Evolutionary conservation across 2,888 invertebrate species (phyloP).

Genomic region (Embidobia sp.): DNA sequence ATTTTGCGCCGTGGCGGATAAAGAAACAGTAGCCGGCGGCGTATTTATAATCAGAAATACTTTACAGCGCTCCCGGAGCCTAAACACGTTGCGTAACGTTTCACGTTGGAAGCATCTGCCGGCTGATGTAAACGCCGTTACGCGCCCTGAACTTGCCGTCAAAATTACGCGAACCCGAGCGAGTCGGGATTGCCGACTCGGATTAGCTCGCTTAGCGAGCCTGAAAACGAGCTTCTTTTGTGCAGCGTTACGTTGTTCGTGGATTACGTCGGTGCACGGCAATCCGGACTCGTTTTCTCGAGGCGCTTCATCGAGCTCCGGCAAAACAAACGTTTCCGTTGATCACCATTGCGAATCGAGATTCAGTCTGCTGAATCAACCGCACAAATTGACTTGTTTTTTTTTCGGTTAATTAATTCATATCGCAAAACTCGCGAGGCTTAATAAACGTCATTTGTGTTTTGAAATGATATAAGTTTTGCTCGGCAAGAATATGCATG

Average conservation of each 20-base stretch:
- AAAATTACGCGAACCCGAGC: not conserved
- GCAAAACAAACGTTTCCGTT: too few relatives aligned
- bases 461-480: too few relatives aligned
- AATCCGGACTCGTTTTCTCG: too few relatives aligned
- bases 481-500: too few relatives aligned
- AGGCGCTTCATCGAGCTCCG: too few relatives aligned
- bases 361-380: too few relatives aligned
- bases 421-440: not conserved
- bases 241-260: too few relatives aligned
- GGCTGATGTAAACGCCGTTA: not conserved
- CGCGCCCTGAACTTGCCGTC: not conserved
- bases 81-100: conserved; percentile 15
- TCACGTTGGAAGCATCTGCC: conserved; percentile 18
- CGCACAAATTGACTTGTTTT: not conserved
- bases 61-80: conserved; percentile 1
- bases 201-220: too few relatives aligned
- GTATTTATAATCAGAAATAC: conserved; percentile 22
- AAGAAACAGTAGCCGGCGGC: conserved; percentile 7
- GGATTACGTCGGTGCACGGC: too few relatives aligned
- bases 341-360: too few relatives aligned
- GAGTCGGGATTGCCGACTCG: too few relatives aligned
- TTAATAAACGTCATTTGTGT: conserved; percentile 4
- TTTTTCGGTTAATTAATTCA: conserved; percentile 7
- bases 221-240: too few relatives aligned
- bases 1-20: not conserved